Evolutionary conservation across 2,113 vertebrate genomes (phyloP), one percentile per base, ranked within the genome.

Genomic region (Brienomyrus longianalis): DNA sequence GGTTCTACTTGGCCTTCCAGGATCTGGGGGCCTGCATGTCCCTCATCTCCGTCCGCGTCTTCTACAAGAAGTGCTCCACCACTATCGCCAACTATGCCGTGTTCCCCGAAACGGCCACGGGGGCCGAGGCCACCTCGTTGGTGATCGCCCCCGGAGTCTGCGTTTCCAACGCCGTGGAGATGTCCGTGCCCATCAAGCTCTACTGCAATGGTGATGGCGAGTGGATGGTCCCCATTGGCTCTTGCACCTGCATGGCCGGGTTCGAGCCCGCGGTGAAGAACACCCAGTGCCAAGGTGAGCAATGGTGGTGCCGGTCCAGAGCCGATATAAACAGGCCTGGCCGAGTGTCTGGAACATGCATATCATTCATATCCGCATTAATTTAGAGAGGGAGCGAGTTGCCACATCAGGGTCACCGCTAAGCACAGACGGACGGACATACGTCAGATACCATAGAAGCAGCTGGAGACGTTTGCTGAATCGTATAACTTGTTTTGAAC

Each of bases 1-100:
- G 98, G 62, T 99, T 99, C 95, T 99, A 99, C 93, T 92, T 99
- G 94, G 98, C 98, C 80, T 99, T 99, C 95, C 98, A 99, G 95
- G 98, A 99, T 92, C 95, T 99, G 88, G 98, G 98, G 0, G 98
- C 98, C 88, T 99, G 98, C 95, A 97, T 99, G 98, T 99, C 98
- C 0, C 97, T 99, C 92, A 99, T 99, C 95, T 99, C 98, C 0
- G 98, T 99, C 89, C 96, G 98, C 4, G 97, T 98, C 88, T 99
- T 99, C 96, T 99, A 99, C 92, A 99, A 99, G 94, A 99, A 99
- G 91, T 99, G 98, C 92, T 98, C 98, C 43, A 97, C 97, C 90
- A 98, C 97, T 59, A 98, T 98, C 1, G 98, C 98, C 89, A 97
- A 98, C 95, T 99, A 99, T 86, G 98, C 98, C 0, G n/a, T 97